Conservation (phyloP, 2,888 invertebrate species). For the Vannuccia rotundouncinata region DNA sequence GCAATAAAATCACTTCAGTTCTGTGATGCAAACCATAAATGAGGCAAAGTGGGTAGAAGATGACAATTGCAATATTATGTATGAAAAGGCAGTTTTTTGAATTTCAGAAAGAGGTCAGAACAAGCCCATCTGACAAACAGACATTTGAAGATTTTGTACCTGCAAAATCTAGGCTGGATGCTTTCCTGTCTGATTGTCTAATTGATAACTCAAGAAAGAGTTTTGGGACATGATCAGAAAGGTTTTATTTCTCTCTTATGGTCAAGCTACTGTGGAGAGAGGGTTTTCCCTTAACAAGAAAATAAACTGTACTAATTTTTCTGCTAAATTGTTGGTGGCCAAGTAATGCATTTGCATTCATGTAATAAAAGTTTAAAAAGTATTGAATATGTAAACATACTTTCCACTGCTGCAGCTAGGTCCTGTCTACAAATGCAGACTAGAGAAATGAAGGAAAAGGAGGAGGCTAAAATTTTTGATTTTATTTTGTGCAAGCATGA, state of each 20-base stretch:
- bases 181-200: conserved; percentile 10
- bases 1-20: not conserved
- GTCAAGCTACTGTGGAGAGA: not conserved
- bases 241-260: not conserved
- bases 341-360: no score
- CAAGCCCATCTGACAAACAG: conserved; percentile 15
- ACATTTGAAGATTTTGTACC: conserved; percentile 19
- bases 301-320: conserved; percentile 9
- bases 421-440: no score
- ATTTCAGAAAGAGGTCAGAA: conserved; percentile 17
- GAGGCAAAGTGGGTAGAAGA: not conserved
- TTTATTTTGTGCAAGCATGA: no score
- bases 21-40: not conserved
- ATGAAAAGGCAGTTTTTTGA: conserved; percentile 5
- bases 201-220: not conserved
- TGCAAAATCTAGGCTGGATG: conserved; percentile 11
- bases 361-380: no score
- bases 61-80: not conserved
- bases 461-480: no score
- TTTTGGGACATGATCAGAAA: not conserved
- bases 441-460: no score
- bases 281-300: conserved; percentile 2
- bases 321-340: no score
- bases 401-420: no score
- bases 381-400: no score